Evolutionary conservation across 2,888 invertebrate genomes (phyloP), one percentile per base, ranked within the genome.

Genomic region (Pelosia muscerda): DNA sequence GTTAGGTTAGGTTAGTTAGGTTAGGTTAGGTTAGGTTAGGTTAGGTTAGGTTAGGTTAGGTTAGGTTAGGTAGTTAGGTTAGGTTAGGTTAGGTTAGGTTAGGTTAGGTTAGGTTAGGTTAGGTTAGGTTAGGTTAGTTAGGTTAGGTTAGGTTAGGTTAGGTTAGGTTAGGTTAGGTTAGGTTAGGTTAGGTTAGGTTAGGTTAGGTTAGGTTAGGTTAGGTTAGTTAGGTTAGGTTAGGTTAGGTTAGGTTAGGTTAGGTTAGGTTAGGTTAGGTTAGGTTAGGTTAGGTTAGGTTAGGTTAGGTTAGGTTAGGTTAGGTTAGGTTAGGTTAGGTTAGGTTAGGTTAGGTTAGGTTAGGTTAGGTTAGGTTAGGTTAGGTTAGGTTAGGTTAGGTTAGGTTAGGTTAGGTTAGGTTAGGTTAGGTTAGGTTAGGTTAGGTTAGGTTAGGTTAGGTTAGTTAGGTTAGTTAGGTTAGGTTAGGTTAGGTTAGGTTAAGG

Each of bases 41-140:
- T 73, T 68, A 72, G 73, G 75, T 76, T 76, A 71, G 73, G 73
- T 75, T 75, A 71, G 78, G 72, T 73, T 72, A 70, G 73, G 70
- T 66, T 67, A 65, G 70, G n/a, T n/a, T n/a, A n/a, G n/a, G n/a
- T n/a, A n/a, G 70, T 68, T 68, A 68, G 68, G 70, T 68, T 70
- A 74, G 76, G 76, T 76, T 77, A 75, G 75, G 76, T 77, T 76
- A 73, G 76, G 76, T 72, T 72, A 69, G 68, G 71, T 77, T 71
- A 66, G 66, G 66, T 66, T 66, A 66, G 66, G 66, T 66, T 66
- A 66, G 66, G 66, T 66, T 66, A 68, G 72, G 69, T 71, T 67
- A 68, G 71, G 77, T 69, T 69, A 72, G 73, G n/a, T n/a, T n/a
- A n/a, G n/a, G n/a, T n/a, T n/a, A n/a, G 72, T 73, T 72, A 66